These are phyloP conservation scores for Astropecten irregularis DNA, from an alignment of 53 echinoderm and acorn worm genomes.

Conservation along the genomic window DNA sequence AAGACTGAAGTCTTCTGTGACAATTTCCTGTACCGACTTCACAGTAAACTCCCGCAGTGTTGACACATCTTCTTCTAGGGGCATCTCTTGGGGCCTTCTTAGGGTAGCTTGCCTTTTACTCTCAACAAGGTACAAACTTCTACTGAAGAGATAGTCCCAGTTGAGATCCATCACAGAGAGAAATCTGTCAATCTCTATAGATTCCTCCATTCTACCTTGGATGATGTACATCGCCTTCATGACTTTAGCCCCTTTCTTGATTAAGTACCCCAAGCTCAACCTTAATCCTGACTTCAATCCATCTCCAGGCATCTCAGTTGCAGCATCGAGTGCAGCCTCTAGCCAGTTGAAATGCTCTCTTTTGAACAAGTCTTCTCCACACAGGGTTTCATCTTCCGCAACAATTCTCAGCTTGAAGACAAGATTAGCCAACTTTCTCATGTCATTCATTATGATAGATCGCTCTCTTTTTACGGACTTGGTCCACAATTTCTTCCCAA, in stretches of 20 bases:
- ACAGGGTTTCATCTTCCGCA: not conserved
- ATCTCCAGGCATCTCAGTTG: not conserved
- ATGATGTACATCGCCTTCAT: constrained; percentile 36
- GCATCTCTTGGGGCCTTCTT: constrained; percentile 9
- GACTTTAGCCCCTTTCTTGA: constrained; percentile 21
- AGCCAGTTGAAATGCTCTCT: not conserved
- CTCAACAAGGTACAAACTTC: not conserved
- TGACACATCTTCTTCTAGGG: not conserved
- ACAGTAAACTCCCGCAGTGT: not conserved
- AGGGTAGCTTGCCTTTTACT: not conserved
- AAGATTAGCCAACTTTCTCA: not conserved
- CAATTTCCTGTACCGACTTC: not conserved
- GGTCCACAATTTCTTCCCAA: not conserved
- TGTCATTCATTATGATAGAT: constrained; percentile 37
- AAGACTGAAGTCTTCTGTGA: not conserved
- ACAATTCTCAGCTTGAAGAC: not conserved
- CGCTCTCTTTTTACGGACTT: not conserved
- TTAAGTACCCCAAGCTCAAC: not conserved
- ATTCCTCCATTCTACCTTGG: not conserved
- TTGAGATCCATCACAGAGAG: constrained; percentile 4
- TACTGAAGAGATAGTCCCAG: constrained; percentile 21
- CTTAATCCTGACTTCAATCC: constrained; percentile 21
- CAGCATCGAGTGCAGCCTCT: not conserved
- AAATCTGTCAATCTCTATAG: not conserved
- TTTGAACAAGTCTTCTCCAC: not conserved